Base-by-base conservation (phyloP, 2,888 invertebrate genomes). In the Ethmia dodecea region DNA sequence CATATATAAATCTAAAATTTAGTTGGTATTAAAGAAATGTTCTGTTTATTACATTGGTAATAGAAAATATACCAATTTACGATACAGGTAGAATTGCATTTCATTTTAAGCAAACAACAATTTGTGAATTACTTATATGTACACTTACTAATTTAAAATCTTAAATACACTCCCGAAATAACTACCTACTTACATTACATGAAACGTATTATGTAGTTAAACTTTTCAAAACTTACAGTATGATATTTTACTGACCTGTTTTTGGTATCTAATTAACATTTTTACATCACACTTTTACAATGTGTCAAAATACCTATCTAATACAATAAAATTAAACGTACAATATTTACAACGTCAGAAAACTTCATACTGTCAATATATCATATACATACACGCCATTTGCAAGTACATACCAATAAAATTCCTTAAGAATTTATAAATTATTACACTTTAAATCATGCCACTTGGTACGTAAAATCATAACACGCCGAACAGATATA, bases 161-260 rank as follows among this genome's bases (percentile, higher is more conserved):
- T 31, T 24, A 10, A 30, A 33, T 11, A 16, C 27, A 27, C 12
- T 33, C 18, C 6, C 15, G 9, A 18, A 16, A 11, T 16, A 27
- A 26, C 6, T 13, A 28, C 8, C 5, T 22, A 12, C n/a, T 33
- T 18, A 28, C 6, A 28, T 12, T 4, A 33, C 26, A 26, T 33
- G 16, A 9, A 22, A 6, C n/a, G n/a, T 22, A n/a, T 22, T 22
- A 22, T 8, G 9, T n/a, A n/a, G n/a, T n/a, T 8, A 22, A 22
- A 3, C 4, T n/a, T n/a, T 8, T 22, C 22, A 13, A 14, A 25
- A 28, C 16, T 28, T 13, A 28, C 13, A 2, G 18, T 37, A 34
- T 36, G 39, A 51, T 44, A 50, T 52, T 51, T 45, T 57, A 66
- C 66, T 66, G 65, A 70, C 64, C 67, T 51, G 54, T 62, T 60